These are phyloP conservation scores for Oikopleura vanhoeffeni DNA, from an alignment of 23 tunicate species.

Conservation along the genomic window DNA sequence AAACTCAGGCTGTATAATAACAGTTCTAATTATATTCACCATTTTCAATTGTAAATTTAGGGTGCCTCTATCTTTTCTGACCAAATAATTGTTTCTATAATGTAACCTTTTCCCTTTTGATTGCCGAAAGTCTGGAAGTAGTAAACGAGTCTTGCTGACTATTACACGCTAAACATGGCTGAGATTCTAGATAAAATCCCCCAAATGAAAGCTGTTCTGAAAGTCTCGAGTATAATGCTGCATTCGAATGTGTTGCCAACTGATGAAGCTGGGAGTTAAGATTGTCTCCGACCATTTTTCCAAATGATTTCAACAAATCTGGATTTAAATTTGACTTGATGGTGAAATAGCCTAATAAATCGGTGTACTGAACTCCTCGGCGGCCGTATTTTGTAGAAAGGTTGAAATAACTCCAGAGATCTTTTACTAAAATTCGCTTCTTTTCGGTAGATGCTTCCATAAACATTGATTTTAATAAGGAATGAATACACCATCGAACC, in stretches of 20 bases:
- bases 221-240: neutral
- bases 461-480: neutral
- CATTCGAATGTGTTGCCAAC: neutral
- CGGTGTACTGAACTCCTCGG: constrained; percentile 64
- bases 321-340: constrained; percentile 16
- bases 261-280: neutral
- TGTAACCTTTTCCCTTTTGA: neutral
- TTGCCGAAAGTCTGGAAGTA: neutral
- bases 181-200: constrained; percentile 66
- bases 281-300: neutral
- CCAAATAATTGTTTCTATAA: no score
- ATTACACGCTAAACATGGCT: constrained; percentile 81
- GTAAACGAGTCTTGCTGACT: constrained; percentile 39
- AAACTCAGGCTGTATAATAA: no score
- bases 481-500: neutral
- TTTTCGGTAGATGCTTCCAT: neutral
- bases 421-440: neutral
- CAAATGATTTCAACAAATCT: neutral
- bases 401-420: neutral
- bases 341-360: constrained; percentile 56
- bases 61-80: no score
- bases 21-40: no score
- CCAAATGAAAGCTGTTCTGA: constrained; percentile 64
- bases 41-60: no score
- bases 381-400: constrained; percentile 20